Evolutionary conservation across 2,797 vertebrate species (phyloP), one percentile per base, ranked within the genome.

Genomic region (Myotis findleyi): DNA sequence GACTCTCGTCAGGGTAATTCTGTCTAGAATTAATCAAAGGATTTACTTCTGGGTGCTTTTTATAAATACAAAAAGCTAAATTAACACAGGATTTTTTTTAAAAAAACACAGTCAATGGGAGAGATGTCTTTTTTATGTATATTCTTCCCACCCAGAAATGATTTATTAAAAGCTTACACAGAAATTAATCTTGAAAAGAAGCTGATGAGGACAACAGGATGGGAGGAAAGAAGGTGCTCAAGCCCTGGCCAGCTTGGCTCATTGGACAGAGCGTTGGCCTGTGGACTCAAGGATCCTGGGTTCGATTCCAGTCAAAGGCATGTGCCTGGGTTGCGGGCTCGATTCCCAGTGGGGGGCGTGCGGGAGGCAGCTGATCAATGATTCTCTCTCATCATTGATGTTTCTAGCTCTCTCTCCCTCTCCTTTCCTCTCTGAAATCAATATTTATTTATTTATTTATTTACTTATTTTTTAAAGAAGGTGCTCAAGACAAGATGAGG

Each of bases 241-340:
- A 21, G 38, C 18, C 53, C 53, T 53, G 53, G 20, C 53, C 3
- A 0, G 51, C 51, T 53, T 53, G 51, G 18, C 51, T 53, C 20
- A 21, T 7, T 55, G 53, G 7, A 55, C 8, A 55, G 53, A 21
- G 53, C 3, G 7, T 21, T 55, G 53, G 53, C 53, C 7, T 55
- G 53, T 21, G 53, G 53, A 55, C 53, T 55, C 53, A 21, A 55
- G 20, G 18, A 7, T 55, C 53, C 7, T 55, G 53, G 53, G 20
- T 21, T 55, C 3, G 7, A 55, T 55, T 21, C 53, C 53, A 49
- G 49, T 49, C 14, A 49, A 49, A 16, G 18, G 51, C 2, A 53
- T 1, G 0, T 53, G 51, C 18, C 18, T 0, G 7, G 18, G 51
- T 53, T 20, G 7, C 2, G 7, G 51, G 18, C 51, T 53, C 2